These are phyloP conservation scores for Osmerus mordax DNA, from an alignment of 2,113 vertebrate genomes.

Conservation along the genomic window DNA sequence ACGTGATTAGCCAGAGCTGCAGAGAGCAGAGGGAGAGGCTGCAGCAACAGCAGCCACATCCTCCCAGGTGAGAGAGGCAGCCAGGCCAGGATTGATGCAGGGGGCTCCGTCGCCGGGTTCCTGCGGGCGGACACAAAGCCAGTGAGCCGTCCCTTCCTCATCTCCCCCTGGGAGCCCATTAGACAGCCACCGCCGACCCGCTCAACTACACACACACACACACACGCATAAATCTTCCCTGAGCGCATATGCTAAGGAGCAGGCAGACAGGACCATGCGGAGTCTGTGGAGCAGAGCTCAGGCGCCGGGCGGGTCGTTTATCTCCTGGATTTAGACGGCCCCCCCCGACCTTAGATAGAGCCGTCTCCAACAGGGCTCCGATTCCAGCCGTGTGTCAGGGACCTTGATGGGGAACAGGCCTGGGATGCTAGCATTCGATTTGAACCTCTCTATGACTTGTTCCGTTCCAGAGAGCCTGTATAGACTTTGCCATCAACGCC, in stretches of 20 bases:
- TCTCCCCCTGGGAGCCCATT: conserved; percentile 29
- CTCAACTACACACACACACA: background rate
- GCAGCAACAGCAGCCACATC: background rate
- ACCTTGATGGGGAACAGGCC: background rate
- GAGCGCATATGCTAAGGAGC: too few relatives aligned
- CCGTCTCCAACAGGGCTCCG: too few relatives aligned
- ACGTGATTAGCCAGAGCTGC: too few relatives aligned
- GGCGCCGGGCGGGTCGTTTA: too few relatives aligned
- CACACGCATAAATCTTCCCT: too few relatives aligned
- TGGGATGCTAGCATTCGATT: background rate
- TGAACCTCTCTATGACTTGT: background rate
- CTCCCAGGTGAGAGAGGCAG: conserved; percentile 11
- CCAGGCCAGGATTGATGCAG: conserved; percentile 11
- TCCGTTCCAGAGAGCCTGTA: conserved; percentile 87
- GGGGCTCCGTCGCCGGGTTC: background rate
- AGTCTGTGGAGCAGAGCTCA: too few relatives aligned
- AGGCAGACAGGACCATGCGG: too few relatives aligned
- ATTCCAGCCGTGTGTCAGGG: too few relatives aligned
- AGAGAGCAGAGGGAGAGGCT: background rate
- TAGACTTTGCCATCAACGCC: conserved; percentile 95
- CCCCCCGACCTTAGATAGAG: too few relatives aligned
- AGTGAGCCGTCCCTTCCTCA: conserved; percentile 16
- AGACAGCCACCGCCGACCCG: conserved; percentile 10
- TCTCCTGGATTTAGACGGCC: too few relatives aligned
- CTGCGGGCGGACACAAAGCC: conserved; percentile 11